phyloP scores from a whole-genome alignment of 30 jellyfish, hydroid and myxozoan species.

The Aurelia aurita complex sp. Pacific region DNA sequence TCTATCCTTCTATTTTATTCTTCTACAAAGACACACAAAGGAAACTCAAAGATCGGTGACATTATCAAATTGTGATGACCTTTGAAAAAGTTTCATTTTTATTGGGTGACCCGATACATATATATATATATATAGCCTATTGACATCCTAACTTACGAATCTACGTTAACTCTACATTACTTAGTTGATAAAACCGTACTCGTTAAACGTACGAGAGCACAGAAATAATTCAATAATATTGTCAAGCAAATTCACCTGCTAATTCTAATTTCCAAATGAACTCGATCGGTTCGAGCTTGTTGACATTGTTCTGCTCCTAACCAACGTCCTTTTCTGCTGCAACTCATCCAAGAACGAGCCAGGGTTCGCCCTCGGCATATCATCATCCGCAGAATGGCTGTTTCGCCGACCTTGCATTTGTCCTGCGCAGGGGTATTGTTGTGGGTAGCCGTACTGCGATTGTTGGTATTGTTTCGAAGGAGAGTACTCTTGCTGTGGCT shows the following conservation, averaged over 20 bases:
- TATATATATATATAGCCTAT: too few species aligned
- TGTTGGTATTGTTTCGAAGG: background rate
- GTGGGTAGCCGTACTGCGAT: slow-evolving; percentile 5
- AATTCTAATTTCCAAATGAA: slow-evolving; percentile 20
- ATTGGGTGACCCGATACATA: too few species aligned
- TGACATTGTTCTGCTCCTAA: slow-evolving; percentile 60
- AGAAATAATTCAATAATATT: background rate
- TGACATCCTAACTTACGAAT: too few species aligned
- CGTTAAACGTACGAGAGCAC: background rate
- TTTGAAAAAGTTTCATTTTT: too few species aligned
- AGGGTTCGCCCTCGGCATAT: slow-evolving; percentile 85
- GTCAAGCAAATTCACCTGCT: background rate
- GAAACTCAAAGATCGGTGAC: too few species aligned
- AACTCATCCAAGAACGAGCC: slow-evolving; percentile 84
- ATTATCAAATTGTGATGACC: too few species aligned
- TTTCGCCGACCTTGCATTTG: slow-evolving; percentile 2
- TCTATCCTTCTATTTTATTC: too few species aligned
- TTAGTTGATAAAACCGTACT: background rate
- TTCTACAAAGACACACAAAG: too few species aligned
- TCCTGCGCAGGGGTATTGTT: background rate
- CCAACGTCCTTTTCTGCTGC: slow-evolving; percentile 69
- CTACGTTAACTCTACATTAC: too few species aligned
- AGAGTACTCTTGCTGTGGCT: background rate
- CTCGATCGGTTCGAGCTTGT: slow-evolving; percentile 24
- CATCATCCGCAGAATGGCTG: slow-evolving; percentile 78